phyloP scores from a whole-genome alignment of 2,888 invertebrate species.

The Tenthredo livida region DNA sequence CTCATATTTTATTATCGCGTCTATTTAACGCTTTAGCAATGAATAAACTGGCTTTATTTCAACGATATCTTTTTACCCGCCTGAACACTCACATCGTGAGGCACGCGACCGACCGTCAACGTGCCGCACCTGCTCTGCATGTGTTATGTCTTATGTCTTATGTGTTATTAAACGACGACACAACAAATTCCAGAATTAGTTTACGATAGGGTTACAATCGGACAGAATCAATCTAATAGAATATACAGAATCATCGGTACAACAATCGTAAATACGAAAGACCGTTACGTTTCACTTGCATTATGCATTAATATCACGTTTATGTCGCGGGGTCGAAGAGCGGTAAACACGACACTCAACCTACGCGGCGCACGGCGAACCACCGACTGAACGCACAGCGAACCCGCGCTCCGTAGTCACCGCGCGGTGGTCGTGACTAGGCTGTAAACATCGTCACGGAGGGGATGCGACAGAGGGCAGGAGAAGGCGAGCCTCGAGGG shows the following conservation, averaged over 20 bases:
- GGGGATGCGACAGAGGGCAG: background rate
- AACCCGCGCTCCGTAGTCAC: conserved; percentile 20
- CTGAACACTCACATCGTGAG: conserved; percentile 26
- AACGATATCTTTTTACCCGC: background rate
- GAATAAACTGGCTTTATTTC: background rate
- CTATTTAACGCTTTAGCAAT: background rate
- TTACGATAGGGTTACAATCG: background rate
- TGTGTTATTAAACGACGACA: background rate
- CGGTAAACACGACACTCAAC: conserved; percentile 59
- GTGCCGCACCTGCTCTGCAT: conserved; percentile 55
- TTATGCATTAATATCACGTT: background rate
- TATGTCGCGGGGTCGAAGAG: conserved; percentile 59
- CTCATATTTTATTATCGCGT: background rate
- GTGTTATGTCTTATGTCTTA: background rate
- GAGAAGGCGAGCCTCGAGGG: background rate
- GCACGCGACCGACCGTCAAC: conserved; percentile 53
- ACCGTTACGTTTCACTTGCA: background rate
- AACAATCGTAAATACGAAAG: background rate
- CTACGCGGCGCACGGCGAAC: conserved; percentile 66
- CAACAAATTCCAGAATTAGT: background rate
- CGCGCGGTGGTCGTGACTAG: conserved; percentile 67
- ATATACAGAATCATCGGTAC: background rate
- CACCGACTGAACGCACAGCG: conserved; percentile 70
- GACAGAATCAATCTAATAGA: background rate
- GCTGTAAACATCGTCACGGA: conserved; percentile 70